Evolutionary conservation across 1,140 invertebrate species (phyloP).

Genomic region (Octopus sinensis): DNA sequence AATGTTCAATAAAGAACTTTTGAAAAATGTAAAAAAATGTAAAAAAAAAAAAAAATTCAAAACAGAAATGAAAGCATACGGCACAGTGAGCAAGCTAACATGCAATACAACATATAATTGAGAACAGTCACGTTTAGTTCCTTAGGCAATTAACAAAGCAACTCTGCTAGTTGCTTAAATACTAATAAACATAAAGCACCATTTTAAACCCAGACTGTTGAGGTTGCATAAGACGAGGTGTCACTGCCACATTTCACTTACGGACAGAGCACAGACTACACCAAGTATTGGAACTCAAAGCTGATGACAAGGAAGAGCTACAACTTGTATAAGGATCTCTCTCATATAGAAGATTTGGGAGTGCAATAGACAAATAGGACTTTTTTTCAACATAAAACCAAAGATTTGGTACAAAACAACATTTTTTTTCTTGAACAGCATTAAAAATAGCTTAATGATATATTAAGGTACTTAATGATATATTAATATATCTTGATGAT

Average conservation of each 20-base stretch:
- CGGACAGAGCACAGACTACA: conserved; percentile 8
- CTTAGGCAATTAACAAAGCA: conserved; percentile 6
- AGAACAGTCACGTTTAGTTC: conserved; percentile 13
- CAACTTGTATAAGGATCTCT: background rate
- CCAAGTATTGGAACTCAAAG: conserved; percentile 6
- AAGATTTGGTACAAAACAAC: background rate
- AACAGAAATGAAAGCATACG: background rate
- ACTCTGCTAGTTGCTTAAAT: background rate
- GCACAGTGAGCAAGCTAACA: conserved; percentile 9
- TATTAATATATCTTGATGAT: too few species aligned
- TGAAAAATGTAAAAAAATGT: background rate
- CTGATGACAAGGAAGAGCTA: conserved; percentile 10
- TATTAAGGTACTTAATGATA: too few species aligned
- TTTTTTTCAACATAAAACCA: background rate
- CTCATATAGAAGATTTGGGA: too few species aligned
- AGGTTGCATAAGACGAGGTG: conserved; percentile 5
- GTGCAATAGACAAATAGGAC: too few species aligned
- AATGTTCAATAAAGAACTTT: background rate
- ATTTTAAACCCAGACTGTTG: conserved; percentile 6
- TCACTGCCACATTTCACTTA: conserved; percentile 4
- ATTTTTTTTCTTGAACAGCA: too few species aligned
- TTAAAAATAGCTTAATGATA: too few species aligned
- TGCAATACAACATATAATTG: conserved; percentile 10
- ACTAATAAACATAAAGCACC: conserved; percentile 9
- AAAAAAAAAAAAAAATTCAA: background rate